Conservation (phyloP, 2,797 vertebrate species). For the Corythornis leucogaster region DNA sequence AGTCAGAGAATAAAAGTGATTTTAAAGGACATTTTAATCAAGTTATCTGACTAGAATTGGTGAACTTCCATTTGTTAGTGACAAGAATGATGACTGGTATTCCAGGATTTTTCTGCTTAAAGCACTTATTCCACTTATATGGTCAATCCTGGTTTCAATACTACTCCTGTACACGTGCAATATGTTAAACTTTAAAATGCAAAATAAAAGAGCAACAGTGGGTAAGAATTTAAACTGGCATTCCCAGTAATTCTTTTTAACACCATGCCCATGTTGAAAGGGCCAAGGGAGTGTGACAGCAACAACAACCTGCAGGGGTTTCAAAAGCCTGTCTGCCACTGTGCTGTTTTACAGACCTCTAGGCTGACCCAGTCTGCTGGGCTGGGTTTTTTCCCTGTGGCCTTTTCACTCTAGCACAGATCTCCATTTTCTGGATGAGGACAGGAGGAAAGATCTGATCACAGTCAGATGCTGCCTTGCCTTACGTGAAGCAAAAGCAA, state of each 20-base stretch:
- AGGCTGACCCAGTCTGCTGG: neutral
- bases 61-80: neutral
- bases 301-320: neutral
- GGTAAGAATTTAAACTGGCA: neutral
- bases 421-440: neutral
- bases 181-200: neutral
- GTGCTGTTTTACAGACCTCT: neutral
- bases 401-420: neutral
- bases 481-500: neutral
- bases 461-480: neutral
- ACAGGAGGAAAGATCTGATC: neutral
- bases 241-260: neutral
- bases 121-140: neutral
- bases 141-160: neutral
- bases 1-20: neutral
- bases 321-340: neutral
- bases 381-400: no score
- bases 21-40: neutral
- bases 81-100: neutral
- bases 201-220: neutral
- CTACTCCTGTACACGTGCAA: rapidly evolving
- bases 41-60: neutral
- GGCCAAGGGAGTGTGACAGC: neutral
- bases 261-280: neutral
- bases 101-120: neutral